Evolutionary conservation across 2,797 vertebrate species (phyloP), one percentile per base, ranked within the genome.

Genomic region (Muscicapa striata): DNA sequence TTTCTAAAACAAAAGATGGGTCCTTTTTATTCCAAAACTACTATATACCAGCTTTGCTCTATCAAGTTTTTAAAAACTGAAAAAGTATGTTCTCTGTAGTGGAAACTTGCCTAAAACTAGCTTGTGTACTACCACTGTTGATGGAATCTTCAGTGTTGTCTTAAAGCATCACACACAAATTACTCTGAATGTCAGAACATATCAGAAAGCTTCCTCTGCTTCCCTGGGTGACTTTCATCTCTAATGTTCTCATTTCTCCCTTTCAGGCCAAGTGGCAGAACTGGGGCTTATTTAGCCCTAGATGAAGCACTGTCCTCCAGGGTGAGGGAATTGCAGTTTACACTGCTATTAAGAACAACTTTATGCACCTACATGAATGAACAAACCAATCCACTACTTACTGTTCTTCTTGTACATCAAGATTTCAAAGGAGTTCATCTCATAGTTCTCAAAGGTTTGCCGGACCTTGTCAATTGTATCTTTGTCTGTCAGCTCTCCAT

Each of bases 321-420:
- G 49, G 55, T 70, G 41, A 73, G 32, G 88, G 38, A 92, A 43
- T 4, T 66, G 41, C 52, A 84, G 51, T 36, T 88, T 67, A 34
- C 15, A 26, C 29, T n/a, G 8, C 8, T 26, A 70, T 67, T 70
- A 67, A 40, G 36, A 92, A 58, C 36, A 78, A n/a, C 57, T 80
- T 54, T n/a, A 40, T 7, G 6, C n/a, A 62, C 52, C 63, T 43
- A 62, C 2, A 5, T 63, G 49, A 73, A 59, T 5, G 8, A 89
- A 84, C 46, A 52, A 90, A 63, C 14, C 57, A 69, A 64, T 7
- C 34, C 14, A 67, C 57, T 77, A 99, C 99, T 99, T 97, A 99
- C 99, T 98, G 97, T 99, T 99, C 90, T 99, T 99, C 97, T 99
- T 99, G 98, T 99, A 99, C 99, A 99, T 99, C 92, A 99, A 96